Evolutionary conservation across 2,113 vertebrate species (phyloP).

Genomic region (Oryzias javanicus): DNA sequence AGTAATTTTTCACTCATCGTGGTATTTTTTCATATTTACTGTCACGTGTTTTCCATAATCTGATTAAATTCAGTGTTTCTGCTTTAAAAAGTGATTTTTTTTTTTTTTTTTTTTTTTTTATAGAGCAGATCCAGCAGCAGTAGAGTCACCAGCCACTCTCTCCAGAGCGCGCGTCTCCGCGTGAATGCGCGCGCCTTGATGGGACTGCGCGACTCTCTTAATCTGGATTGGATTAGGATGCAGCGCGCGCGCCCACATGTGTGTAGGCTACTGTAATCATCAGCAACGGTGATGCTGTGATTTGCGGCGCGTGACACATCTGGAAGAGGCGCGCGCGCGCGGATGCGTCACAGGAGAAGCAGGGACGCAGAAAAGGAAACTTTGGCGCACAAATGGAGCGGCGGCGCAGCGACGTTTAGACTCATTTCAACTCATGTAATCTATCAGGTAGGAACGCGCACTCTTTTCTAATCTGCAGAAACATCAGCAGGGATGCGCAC

Average conservation of each 20-base stretch:
- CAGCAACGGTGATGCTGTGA: constrained; percentile 66
- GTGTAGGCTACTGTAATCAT: constrained; percentile 66
- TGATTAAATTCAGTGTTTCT: too few relatives aligned
- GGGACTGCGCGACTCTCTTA: constrained; percentile 47
- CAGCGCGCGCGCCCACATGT: constrained; percentile 46
- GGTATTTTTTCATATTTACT: too few relatives aligned
- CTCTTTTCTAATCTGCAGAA: neutral
- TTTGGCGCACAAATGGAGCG: constrained; percentile 34
- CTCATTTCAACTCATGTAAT: constrained; percentile 10
- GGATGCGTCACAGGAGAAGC: neutral
- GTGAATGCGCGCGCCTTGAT: constrained; percentile 35
- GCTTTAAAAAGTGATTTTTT: too few relatives aligned
- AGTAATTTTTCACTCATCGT: too few relatives aligned
- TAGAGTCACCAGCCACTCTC: constrained; percentile 27
- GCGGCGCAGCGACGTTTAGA: constrained; percentile 5
- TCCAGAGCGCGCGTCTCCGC: neutral
- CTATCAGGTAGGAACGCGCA: constrained; percentile 38
- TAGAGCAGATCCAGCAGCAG: too few relatives aligned
- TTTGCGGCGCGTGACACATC: constrained; percentile 67
- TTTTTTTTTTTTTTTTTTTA: too few relatives aligned
- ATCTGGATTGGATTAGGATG: constrained; percentile 80
- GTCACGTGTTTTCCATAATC: too few relatives aligned
- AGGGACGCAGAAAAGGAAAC: too few relatives aligned
- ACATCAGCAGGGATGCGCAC: neutral
- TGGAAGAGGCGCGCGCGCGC: constrained; percentile 47